Evolutionary conservation across 2,113 vertebrate genomes (phyloP).

Genomic region (Pyrgilauda ruficollis): DNA sequence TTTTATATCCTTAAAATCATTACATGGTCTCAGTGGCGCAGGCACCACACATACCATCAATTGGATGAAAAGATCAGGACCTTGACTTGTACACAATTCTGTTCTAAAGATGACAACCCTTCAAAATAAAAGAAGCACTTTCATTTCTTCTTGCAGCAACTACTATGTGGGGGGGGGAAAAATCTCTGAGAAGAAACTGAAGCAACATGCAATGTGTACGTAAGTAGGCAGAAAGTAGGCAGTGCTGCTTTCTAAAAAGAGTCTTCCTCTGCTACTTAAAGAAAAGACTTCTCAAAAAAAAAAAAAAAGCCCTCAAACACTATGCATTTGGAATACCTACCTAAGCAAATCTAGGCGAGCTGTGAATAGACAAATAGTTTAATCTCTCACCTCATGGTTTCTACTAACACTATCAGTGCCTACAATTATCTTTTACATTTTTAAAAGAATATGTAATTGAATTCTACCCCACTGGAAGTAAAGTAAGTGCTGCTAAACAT

Average conservation of each 20-base stretch:
- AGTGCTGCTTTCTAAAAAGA: neutral
- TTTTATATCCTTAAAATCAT: neutral
- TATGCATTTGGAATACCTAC: neutral
- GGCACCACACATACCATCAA: neutral
- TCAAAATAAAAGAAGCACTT: neutral
- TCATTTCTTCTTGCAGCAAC: neutral
- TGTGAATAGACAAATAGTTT: neutral
- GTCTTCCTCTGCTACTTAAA: neutral
- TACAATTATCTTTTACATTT: neutral
- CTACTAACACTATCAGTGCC: neutral
- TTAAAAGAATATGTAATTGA: neutral
- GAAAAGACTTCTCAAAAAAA: neutral
- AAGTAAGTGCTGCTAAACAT: slow-evolving; percentile 65
- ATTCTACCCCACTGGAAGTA: neutral
- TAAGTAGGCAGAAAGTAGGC: neutral
- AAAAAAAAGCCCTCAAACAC: neutral
- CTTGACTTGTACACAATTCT: neutral
- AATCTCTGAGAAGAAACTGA: neutral
- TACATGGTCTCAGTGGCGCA: neutral
- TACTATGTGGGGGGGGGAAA: neutral
- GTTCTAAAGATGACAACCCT: neutral
- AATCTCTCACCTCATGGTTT: neutral
- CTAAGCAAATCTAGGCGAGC: neutral
- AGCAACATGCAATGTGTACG: neutral
- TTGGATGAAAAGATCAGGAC: neutral